A percentile compares a stretch with the other conserved stretches of the same genome.
Evolutionary conservation across 2,888 invertebrate genomes (phyloP).

Genomic region (Sphecodes monilicornis): DNA sequence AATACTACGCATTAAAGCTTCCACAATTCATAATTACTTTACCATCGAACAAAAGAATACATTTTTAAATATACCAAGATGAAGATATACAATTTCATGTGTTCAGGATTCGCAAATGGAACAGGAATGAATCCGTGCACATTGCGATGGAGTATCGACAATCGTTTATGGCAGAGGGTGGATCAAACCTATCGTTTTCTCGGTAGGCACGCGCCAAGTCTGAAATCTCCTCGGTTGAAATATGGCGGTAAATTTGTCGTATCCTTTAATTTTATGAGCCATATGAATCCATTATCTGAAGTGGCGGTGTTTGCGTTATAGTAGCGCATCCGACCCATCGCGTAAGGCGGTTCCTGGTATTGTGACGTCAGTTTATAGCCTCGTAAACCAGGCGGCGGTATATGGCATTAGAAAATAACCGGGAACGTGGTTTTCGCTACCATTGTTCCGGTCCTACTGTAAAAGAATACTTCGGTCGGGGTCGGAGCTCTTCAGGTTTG

Average conservation of each 20-base stretch:
- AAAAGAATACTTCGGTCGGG: constrained; percentile 55
- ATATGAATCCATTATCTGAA: constrained; percentile 82
- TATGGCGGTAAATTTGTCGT: constrained; percentile 80
- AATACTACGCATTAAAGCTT: not conserved
- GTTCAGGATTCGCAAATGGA: not conserved
- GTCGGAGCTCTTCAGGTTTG: constrained; percentile 12
- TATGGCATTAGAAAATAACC: constrained; percentile 81
- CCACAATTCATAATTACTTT: not conserved
- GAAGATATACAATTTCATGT: not conserved
- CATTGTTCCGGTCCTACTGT: constrained; percentile 46
- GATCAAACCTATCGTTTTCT: constrained; percentile 17
- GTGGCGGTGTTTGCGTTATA: constrained; percentile 77
- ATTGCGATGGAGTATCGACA: not conserved
- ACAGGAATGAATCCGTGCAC: not conserved
- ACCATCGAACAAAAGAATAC: not conserved
- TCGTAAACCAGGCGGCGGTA: constrained; percentile 80
- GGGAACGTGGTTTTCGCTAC: constrained; percentile 69
- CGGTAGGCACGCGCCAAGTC: constrained; percentile 39
- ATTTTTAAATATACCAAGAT: not conserved
- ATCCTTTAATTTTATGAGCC: constrained; percentile 82
- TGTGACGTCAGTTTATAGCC: constrained; percentile 82
- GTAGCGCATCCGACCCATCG: constrained; percentile 63
- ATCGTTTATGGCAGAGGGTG: not conserved
- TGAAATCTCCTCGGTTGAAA: constrained; percentile 51
- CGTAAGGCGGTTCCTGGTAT: constrained; percentile 65